Evolutionary conservation across 1,140 invertebrate genomes (phyloP).

Genomic region (Heliconius himera): DNA sequence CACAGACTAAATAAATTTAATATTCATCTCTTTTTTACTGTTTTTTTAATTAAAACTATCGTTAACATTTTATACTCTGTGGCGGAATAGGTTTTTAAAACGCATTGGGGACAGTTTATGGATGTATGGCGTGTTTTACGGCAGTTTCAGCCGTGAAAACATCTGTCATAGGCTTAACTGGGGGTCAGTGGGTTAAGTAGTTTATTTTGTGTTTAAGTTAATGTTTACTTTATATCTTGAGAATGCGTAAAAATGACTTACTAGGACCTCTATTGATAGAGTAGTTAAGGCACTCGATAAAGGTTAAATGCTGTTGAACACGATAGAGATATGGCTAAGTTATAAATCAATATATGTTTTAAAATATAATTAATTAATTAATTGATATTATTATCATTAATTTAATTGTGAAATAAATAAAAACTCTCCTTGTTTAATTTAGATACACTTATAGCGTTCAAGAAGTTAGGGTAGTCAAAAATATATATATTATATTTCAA

Average conservation of each 20-base stretch:
- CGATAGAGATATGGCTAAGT: neutral
- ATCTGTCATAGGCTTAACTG: conserved; percentile 69
- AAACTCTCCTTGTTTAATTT: too few relatives aligned
- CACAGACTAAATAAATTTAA: conserved; percentile 43
- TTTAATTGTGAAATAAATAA: too few relatives aligned
- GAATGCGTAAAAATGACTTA: conserved; percentile 42
- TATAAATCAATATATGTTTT: neutral
- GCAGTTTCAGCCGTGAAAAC: conserved; percentile 61
- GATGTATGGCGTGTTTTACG: conserved; percentile 51
- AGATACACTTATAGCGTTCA: too few relatives aligned
- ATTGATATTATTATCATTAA: too few relatives aligned
- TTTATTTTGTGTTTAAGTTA: conserved; percentile 47
- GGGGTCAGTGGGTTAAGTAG: conserved; percentile 65
- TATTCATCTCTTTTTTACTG: conserved; percentile 8
- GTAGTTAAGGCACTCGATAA: conserved; percentile 4
- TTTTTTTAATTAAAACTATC: neutral
- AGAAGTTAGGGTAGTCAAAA: neutral
- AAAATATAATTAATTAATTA: too few relatives aligned
- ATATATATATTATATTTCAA: neutral
- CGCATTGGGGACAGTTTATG: conserved; percentile 56
- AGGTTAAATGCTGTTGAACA: neutral
- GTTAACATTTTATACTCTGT: conserved; percentile 41
- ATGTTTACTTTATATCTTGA: conserved; percentile 45
- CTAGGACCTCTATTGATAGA: conserved; percentile 18
- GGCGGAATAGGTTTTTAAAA: conserved; percentile 44